phyloP scores from a whole-genome alignment of 2,888 invertebrate genomes.

The Furcula furcula region DNA sequence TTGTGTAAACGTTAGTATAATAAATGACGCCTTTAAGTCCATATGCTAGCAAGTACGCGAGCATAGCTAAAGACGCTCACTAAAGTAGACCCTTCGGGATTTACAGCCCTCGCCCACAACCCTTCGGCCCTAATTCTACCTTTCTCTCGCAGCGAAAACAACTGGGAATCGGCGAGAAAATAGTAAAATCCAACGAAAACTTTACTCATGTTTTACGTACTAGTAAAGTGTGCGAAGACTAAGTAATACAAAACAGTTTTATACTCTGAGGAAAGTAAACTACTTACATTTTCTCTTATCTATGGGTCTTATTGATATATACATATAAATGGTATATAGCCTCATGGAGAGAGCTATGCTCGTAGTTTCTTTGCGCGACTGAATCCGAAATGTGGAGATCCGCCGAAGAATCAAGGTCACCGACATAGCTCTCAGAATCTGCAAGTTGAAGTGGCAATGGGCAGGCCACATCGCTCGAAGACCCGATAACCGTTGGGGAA shows the following conservation, averaged over 20 bases:
- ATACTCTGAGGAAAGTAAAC: not conserved
- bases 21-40: conserved; percentile 23
- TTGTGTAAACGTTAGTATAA: not conserved
- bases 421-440: too few species aligned
- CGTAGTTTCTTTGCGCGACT: too few species aligned
- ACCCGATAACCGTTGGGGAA: too few species aligned
- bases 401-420: too few species aligned
- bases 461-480: too few species aligned
- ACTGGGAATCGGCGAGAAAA: conserved; percentile 23
- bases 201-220: conserved; percentile 23
- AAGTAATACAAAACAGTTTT: not conserved
- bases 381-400: too few species aligned
- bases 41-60: conserved; percentile 15
- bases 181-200: conserved; percentile 20
- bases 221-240: not conserved
- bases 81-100: conserved; percentile 34
- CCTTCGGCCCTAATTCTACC: conserved; percentile 33
- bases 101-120: conserved; percentile 30
- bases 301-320: too few species aligned
- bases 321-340: too few species aligned
- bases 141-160: conserved; percentile 31
- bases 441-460: too few species aligned
- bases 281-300: too few species aligned
- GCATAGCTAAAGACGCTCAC: conserved; percentile 28
- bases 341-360: too few species aligned